These are phyloP conservation scores for Copidosoma floridanum DNA, from an alignment of 1,140 invertebrate species.

Conservation along the genomic window DNA sequence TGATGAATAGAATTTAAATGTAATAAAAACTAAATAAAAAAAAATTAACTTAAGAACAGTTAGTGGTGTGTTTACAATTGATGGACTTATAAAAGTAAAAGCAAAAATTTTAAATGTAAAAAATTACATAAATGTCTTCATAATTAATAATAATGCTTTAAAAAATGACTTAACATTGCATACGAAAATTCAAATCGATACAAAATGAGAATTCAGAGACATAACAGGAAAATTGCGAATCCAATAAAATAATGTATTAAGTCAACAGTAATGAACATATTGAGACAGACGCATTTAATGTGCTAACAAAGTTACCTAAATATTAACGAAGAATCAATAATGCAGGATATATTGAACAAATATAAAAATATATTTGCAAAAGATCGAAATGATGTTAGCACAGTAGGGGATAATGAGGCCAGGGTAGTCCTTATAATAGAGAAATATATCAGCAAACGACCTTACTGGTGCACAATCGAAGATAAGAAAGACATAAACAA, in stretches of 20 bases:
- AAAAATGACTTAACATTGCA: background rate
- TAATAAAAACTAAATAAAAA: background rate
- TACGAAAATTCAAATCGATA: conserved; percentile 2
- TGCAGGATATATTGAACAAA: too few species aligned
- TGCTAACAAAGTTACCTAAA: background rate
- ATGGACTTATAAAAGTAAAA: conserved; percentile 3
- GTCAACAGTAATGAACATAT: conserved; percentile 5
- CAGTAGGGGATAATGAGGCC: too few species aligned
- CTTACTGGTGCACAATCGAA: conserved; percentile 19
- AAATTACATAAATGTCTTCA: conserved; percentile 6
- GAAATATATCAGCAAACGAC: too few species aligned
- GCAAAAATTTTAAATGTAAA: conserved; percentile 7
- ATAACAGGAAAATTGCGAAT: background rate
- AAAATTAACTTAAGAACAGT: background rate
- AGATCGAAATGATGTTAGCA: too few species aligned
- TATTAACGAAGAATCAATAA: too few species aligned
- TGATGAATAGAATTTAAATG: conserved; percentile 30
- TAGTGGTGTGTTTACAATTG: conserved; percentile 4
- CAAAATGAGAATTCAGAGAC: too few species aligned
- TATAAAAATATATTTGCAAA: too few species aligned
- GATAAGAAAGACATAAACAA: conserved; percentile 30
- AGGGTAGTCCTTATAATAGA: too few species aligned
- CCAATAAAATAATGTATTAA: background rate
- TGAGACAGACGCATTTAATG: background rate
- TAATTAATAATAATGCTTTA: background rate